Conservation (phyloP, 2,797 vertebrate genomes). For the Luscinia luscinia region DNA sequence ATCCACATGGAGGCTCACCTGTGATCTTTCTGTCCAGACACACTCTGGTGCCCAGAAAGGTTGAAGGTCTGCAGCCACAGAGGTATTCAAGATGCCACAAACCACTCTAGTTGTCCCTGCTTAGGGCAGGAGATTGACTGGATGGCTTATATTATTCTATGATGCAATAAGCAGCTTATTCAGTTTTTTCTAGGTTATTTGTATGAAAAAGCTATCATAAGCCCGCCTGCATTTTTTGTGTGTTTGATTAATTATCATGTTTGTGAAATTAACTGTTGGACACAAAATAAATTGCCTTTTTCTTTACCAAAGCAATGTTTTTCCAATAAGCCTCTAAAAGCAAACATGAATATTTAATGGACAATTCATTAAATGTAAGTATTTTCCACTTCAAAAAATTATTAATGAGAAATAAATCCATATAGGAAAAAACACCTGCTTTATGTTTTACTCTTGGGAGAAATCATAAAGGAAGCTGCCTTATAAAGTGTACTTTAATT, state of each 20-base stretch:
- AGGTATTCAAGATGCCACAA: not conserved
- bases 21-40: not conserved
- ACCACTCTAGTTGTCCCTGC: not conserved
- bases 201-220: not conserved
- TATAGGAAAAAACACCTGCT: not conserved
- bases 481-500: not conserved
- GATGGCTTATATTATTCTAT: not conserved
- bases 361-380: constrained; percentile 10
- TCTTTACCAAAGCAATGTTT: constrained; percentile 11
- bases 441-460: not conserved
- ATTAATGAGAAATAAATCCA: constrained; percentile 1
- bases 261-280: constrained; percentile 10
- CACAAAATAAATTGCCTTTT: constrained; percentile 28
- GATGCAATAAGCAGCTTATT: not conserved
- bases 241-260: constrained; percentile 15
- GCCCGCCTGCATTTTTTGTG: not conserved
- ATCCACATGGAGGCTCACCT: fast-evolving
- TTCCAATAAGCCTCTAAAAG: not conserved
- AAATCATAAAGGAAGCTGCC: not conserved
- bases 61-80: not conserved
- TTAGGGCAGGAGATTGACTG: not conserved
- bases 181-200: not conserved
- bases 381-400: not conserved
- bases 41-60: not conserved
- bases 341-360: constrained; percentile 33